A percentile compares a stretch with the other conserved stretches of the same genome.
Conservation (phyloP, 2,113 vertebrate species). For the Picathartes gymnocephalus region DNA sequence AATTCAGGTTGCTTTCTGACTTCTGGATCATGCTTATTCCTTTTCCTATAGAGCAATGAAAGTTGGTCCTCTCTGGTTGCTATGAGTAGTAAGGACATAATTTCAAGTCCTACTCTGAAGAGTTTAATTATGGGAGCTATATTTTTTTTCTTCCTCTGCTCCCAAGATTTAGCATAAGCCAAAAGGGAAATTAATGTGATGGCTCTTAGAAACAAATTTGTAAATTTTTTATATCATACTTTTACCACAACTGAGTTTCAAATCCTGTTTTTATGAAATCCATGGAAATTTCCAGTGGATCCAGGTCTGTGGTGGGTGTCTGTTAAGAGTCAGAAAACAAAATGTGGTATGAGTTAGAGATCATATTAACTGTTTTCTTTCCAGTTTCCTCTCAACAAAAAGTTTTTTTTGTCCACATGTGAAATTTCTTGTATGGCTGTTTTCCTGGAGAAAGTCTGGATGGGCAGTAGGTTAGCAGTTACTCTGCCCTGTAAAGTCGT, state of each 20-base stretch:
- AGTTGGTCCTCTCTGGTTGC: not conserved
- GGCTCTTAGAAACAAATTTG: not conserved
- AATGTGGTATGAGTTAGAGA: not conserved
- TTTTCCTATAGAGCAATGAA: not conserved
- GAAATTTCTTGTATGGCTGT: not conserved
- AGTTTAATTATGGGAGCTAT: not conserved
- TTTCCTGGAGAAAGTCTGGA: not conserved
- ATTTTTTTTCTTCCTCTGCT: not conserved
- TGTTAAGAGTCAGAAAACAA: not conserved
- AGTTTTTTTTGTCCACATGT: not conserved
- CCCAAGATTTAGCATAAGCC: not conserved
- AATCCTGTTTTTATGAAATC: not conserved
- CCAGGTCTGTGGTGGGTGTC: not conserved
- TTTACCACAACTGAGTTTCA: not conserved
- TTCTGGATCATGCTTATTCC: not conserved
- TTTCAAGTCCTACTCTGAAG: not conserved
- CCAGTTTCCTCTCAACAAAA: not conserved
- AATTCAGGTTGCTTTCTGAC: not conserved
- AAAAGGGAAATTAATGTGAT: not conserved
- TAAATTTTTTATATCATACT: not conserved
- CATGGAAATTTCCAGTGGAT: not conserved
- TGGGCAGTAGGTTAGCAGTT: not conserved
- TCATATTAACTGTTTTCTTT: not conserved
- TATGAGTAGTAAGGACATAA: not conserved
- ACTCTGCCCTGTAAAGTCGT: not conserved